Percentiles rank a stretch among this genome's conserved stretches.
phyloP scores from a whole-genome alignment of 2,888 invertebrate species.

The Selenia dentaria region DNA sequence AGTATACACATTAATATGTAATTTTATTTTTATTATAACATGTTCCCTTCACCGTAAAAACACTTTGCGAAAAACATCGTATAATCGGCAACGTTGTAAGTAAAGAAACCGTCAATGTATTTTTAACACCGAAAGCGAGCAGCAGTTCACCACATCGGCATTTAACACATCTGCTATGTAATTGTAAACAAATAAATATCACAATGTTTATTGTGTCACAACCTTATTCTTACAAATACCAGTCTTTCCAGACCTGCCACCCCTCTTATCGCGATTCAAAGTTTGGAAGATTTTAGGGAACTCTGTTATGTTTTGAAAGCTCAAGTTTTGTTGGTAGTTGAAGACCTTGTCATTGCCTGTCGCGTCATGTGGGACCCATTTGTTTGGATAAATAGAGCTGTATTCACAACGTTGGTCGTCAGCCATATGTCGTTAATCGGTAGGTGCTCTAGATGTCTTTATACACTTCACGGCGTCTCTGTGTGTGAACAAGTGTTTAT shows the following conservation, averaged over 20 bases:
- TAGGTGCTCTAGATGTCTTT: conserved; percentile 24
- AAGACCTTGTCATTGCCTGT: conserved; percentile 74
- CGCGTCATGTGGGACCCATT: conserved; percentile 77
- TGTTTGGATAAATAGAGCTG: conserved; percentile 76
- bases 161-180: conserved; percentile 71
- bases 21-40: no score
- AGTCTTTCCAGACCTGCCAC: conserved; percentile 36
- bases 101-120: conserved; percentile 3
- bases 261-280: conserved; percentile 12
- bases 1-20: no score
- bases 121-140: conserved; percentile 21
- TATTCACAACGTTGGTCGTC: conserved; percentile 50
- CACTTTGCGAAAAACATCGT: no score
- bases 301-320: conserved; percentile 14
- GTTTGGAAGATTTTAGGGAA: not conserved
- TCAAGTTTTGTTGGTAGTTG: conserved; percentile 43
- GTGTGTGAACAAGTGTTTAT: conserved; percentile 8
- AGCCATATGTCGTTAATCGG: conserved; percentile 58
- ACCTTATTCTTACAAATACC: conserved; percentile 49
- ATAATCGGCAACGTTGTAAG: no score
- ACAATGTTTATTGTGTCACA: conserved; percentile 76
- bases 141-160: conserved; percentile 20
- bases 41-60: no score
- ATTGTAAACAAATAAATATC: conserved; percentile 73
- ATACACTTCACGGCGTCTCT: conserved; percentile 12